Evolutionary conservation across 2,797 vertebrate species (phyloP).

Genomic region (Acipenser oxyrinchus): DNA sequence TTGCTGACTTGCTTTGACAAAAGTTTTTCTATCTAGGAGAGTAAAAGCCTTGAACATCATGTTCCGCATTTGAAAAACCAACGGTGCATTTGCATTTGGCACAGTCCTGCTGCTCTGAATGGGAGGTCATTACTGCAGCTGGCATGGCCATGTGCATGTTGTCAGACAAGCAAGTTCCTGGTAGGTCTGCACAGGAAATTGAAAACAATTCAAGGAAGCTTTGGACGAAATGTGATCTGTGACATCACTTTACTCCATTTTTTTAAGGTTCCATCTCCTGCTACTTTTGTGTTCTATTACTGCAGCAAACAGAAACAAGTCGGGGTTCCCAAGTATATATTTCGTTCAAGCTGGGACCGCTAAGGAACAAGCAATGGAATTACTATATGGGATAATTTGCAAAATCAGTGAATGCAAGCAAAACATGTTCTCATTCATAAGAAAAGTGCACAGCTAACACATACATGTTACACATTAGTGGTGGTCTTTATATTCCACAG

Average conservation of each 20-base stretch:
- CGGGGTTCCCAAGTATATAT: too few species aligned
- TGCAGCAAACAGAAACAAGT: conserved; percentile 2
- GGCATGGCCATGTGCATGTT: conserved; percentile 35
- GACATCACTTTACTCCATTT: too few species aligned
- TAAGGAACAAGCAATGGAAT: too few species aligned
- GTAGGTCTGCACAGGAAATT: conserved; percentile 31
- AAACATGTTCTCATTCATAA: too few species aligned
- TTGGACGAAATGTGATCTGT: too few species aligned
- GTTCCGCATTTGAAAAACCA: conserved; percentile 35
- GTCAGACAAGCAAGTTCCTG: conserved; percentile 26
- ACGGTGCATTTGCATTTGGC: conserved; percentile 34
- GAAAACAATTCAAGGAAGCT: conserved; percentile 35
- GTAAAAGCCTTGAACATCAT: conserved; percentile 27
- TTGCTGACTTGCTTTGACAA: too few species aligned
- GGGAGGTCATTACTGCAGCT: conserved; percentile 16
- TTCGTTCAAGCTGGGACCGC: too few species aligned
- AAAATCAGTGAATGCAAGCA: too few species aligned
- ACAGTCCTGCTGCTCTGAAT: conserved; percentile 26
- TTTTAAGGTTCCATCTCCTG: neutral
- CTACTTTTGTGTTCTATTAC: neutral
- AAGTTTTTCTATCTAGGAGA: conserved; percentile 14
- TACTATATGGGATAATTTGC: too few species aligned
- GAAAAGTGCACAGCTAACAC: too few species aligned
- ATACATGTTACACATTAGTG: too few species aligned
- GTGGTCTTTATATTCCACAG: too few species aligned